phyloP scores from a whole-genome alignment of 2,113 vertebrate genomes.

The Caranx ignobilis region DNA sequence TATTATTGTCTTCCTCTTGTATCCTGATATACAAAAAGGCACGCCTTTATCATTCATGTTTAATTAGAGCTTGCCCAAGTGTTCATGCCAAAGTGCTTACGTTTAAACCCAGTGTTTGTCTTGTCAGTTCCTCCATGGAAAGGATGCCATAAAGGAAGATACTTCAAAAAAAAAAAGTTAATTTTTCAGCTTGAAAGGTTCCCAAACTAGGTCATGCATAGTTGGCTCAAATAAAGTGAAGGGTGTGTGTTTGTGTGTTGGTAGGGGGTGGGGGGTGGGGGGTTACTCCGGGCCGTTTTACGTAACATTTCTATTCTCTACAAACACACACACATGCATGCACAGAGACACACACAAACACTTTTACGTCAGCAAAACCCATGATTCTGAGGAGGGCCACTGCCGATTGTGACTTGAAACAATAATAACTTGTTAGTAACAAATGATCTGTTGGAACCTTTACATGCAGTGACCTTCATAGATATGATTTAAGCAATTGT shows the following conservation, averaged over 20 bases:
- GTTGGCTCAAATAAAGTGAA: constrained; percentile 75
- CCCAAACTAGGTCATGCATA: constrained; percentile 80
- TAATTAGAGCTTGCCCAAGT: constrained; percentile 70
- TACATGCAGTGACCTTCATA: not conserved
- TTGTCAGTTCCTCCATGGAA: constrained; percentile 61
- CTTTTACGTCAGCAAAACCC: constrained; percentile 28
- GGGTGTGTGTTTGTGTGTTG: constrained; percentile 41
- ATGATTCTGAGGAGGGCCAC: constrained; percentile 25
- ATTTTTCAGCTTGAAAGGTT: constrained; percentile 79
- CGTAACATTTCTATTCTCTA: constrained; percentile 50
- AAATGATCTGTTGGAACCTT: constrained; percentile 1
- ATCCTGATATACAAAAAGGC: constrained; percentile 68
- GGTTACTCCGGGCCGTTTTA: constrained; percentile 54
- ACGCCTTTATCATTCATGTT: constrained; percentile 74
- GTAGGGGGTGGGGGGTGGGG: not conserved
- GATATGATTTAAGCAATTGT: constrained; percentile 8
- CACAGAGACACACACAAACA: not conserved
- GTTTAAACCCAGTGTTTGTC: constrained; percentile 57
- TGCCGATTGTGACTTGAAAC: constrained; percentile 8
- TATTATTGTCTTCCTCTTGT: constrained; percentile 53
- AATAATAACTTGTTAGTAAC: constrained; percentile 10
- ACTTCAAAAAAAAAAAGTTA: constrained; percentile 65
- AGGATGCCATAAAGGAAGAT: constrained; percentile 67
- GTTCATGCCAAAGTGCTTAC: constrained; percentile 60
- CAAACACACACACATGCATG: not conserved